phyloP scores from a whole-genome alignment of 2,113 vertebrate species.

The Paradoxurus hermaphroditus region DNA sequence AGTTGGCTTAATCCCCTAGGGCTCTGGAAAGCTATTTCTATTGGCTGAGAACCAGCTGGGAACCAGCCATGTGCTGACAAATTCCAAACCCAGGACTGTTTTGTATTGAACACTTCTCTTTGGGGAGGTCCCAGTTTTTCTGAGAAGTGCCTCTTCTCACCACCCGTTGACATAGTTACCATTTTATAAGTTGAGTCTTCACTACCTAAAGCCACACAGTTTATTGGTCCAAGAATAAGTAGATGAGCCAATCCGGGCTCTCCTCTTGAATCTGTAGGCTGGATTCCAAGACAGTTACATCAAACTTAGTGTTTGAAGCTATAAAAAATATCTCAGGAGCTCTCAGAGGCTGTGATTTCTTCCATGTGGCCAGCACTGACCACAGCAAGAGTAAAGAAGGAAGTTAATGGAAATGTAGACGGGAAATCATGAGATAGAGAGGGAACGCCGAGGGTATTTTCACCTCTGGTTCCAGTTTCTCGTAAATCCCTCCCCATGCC shows the following conservation, averaged over 20 bases:
- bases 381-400: not conserved
- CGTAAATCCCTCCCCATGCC: not conserved
- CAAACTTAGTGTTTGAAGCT: not conserved
- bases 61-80: not conserved
- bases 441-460: not conserved
- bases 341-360: not conserved
- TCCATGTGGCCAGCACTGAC: not conserved
- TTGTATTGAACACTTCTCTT: not conserved
- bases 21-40: not conserved
- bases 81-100: not conserved
- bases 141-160: not conserved
- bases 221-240: not conserved
- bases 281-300: not conserved
- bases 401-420: not conserved
- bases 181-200: not conserved
- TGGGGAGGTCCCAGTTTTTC: not conserved
- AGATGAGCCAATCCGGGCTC: not conserved
- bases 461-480: not conserved
- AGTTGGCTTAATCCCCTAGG: not conserved
- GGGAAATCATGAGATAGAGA: not conserved
- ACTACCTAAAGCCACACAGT: not conserved
- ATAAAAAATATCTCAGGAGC: not conserved
- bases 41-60: not conserved
- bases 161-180: fast-evolving
- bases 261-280: not conserved